Conservation (phyloP, 2,888 invertebrate species). For the Pterostichus niger region DNA sequence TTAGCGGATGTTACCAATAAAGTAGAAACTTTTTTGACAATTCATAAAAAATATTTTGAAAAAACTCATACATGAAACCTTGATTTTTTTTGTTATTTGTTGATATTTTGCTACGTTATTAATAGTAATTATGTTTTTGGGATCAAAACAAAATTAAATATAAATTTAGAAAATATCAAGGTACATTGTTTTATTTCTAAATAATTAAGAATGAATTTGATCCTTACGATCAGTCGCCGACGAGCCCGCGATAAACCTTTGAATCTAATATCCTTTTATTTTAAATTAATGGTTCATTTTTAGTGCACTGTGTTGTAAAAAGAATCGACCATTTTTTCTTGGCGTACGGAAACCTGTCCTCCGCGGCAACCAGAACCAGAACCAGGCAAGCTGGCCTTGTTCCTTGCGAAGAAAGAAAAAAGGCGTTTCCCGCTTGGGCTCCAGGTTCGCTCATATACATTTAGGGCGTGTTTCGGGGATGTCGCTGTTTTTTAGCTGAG, state of each 20-base stretch:
- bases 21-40: too few relatives aligned
- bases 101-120: too few relatives aligned
- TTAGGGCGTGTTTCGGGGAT: slow-evolving; percentile 62
- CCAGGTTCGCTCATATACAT: slow-evolving; percentile 59
- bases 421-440: slow-evolving; percentile 1
- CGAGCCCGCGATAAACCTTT: slow-evolving; percentile 1
- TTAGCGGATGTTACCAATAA: too few relatives aligned
- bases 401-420: slow-evolving; percentile 43
- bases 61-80: too few relatives aligned
- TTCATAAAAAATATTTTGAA: too few relatives aligned
- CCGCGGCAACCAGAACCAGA: too few relatives aligned
- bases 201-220: slow-evolving; percentile 1
- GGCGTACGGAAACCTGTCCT: slow-evolving; percentile 1
- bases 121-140: too few relatives aligned
- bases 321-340: slow-evolving; percentile 38
- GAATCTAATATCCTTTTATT: slow-evolving; percentile 31
- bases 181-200: background rate
- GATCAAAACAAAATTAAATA: too few relatives aligned
- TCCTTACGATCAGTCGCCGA: too few relatives aligned
- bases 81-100: too few relatives aligned
- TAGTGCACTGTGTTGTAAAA: slow-evolving; percentile 17
- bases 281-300: slow-evolving; percentile 36
- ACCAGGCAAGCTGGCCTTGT: slow-evolving; percentile 31
- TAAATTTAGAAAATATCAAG: background rate
- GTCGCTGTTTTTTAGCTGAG: slow-evolving; percentile 57